These are phyloP conservation scores for Leptobrachium leishanense DNA, from an alignment of 2,113 vertebrate species.

Conservation along the genomic window DNA sequence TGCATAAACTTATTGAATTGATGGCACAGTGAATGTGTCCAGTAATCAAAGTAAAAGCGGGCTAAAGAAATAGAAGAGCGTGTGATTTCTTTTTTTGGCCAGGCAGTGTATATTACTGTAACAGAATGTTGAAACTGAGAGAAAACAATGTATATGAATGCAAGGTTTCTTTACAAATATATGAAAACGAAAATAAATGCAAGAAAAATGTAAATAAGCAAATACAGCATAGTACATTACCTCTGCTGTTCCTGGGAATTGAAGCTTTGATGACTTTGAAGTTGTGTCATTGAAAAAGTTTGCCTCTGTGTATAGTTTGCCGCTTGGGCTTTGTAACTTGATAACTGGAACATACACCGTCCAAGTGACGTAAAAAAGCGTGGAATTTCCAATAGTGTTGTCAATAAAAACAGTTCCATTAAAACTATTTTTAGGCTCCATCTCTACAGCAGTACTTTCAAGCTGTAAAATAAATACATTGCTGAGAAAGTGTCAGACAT, in stretches of 20 bases:
- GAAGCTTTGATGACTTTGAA: slow-evolving; percentile 49
- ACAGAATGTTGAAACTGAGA: too few species aligned
- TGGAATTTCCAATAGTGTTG: slow-evolving; percentile 64
- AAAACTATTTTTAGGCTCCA: slow-evolving; percentile 47
- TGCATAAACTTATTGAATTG: too few species aligned
- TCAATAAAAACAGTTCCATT: slow-evolving; percentile 64
- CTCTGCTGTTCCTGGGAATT: slow-evolving; percentile 63
- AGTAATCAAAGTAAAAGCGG: too few species aligned
- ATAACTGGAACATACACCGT: slow-evolving; percentile 44
- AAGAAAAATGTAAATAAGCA: too few species aligned
- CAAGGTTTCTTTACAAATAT: too few species aligned
- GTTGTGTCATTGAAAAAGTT: slow-evolving; percentile 46
- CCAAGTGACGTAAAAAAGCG: slow-evolving; percentile 64
- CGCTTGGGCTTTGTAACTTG: slow-evolving; percentile 58
- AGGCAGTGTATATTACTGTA: too few species aligned
- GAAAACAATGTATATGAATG: too few species aligned
- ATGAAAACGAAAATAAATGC: too few species aligned
- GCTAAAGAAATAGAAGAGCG: too few species aligned
- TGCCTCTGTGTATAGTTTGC: slow-evolving; percentile 50
- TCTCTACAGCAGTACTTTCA: slow-evolving; percentile 57
- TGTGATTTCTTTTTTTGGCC: too few species aligned
- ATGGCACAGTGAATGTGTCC: too few species aligned
- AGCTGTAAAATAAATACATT: slow-evolving; percentile 52
- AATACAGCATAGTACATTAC: slow-evolving; percentile 45
- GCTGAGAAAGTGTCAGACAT: too few species aligned